These are phyloP conservation scores for Malurus cyaneus DNA, from an alignment of 2,113 vertebrate genomes.

Conservation along the genomic window DNA sequence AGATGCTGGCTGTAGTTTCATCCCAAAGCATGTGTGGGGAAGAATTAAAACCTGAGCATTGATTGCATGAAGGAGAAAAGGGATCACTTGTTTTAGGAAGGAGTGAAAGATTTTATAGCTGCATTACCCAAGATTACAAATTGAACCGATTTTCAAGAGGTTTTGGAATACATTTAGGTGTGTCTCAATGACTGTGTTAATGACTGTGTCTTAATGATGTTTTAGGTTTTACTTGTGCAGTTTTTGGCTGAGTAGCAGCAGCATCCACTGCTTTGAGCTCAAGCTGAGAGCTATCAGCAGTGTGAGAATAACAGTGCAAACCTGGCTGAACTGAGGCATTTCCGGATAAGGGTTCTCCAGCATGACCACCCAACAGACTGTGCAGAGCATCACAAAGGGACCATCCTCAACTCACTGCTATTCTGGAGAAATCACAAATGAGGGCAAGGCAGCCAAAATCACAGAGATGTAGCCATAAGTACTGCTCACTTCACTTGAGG, in stretches of 20 bases:
- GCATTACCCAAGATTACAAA: neutral
- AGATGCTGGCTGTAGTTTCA: neutral
- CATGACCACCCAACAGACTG: neutral
- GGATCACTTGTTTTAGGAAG: neutral
- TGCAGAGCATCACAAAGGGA: neutral
- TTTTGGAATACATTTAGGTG: neutral
- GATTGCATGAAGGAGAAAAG: neutral
- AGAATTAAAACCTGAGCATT: neutral
- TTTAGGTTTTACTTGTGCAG: neutral
- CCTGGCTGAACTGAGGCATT: neutral
- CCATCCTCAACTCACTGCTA: neutral
- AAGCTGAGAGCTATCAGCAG: fast-evolving
- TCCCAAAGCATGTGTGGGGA: fast-evolving
- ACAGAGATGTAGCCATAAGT: neutral
- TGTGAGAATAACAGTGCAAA: neutral
- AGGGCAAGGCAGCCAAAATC: neutral
- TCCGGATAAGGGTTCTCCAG: neutral
- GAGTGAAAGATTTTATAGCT: neutral
- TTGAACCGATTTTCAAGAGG: neutral
- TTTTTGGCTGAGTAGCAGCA: neutral
- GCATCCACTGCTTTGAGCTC: neutral
- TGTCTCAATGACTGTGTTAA: neutral
- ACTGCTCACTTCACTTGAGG: neutral
- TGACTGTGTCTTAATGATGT: neutral
- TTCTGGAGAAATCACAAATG: neutral